Percentiles rank a stretch among this genome's conserved stretches.
Evolutionary conservation across 2,797 vertebrate genomes (phyloP).

Genomic region (Agapornis canus): DNA sequence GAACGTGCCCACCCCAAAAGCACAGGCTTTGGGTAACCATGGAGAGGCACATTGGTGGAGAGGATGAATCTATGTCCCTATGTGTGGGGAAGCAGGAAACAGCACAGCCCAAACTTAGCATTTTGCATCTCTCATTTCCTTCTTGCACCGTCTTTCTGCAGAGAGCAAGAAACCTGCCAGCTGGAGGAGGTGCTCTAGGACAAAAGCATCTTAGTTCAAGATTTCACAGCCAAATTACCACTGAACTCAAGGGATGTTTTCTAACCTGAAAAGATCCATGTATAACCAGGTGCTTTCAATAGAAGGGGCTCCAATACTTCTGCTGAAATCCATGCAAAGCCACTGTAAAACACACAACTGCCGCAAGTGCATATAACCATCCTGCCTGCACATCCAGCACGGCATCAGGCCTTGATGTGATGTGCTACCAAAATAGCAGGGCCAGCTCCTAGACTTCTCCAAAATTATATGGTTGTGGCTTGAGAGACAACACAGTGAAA

Average conservation of each 20-base stretch:
- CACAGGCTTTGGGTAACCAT: not conserved
- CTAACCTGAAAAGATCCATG: not conserved
- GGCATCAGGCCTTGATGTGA: not conserved
- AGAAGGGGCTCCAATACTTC: not conserved
- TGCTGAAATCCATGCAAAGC: not conserved
- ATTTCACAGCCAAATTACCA: slow-evolving; percentile 8
- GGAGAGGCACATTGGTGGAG: fast-evolving
- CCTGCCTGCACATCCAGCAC: not conserved
- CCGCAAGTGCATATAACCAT: not conserved
- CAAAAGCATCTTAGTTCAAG: not conserved
- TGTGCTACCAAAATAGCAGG: not conserved
- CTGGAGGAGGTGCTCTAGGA: not conserved
- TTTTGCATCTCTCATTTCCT: not conserved
- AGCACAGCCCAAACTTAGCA: not conserved
- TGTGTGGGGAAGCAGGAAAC: not conserved
- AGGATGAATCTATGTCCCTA: not conserved
- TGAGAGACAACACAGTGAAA: not conserved
- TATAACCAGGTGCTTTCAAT: not conserved
- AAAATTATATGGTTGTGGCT: slow-evolving; percentile 20
- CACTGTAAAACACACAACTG: not conserved
- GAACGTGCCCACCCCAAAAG: not conserved
- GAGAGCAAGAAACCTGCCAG: not conserved
- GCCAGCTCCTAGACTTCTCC: not conserved
- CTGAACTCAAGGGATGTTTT: not conserved
- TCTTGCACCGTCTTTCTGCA: not conserved